phyloP scores from a whole-genome alignment of 2,797 vertebrate species.

The Acipenser transmontanus region DNA sequence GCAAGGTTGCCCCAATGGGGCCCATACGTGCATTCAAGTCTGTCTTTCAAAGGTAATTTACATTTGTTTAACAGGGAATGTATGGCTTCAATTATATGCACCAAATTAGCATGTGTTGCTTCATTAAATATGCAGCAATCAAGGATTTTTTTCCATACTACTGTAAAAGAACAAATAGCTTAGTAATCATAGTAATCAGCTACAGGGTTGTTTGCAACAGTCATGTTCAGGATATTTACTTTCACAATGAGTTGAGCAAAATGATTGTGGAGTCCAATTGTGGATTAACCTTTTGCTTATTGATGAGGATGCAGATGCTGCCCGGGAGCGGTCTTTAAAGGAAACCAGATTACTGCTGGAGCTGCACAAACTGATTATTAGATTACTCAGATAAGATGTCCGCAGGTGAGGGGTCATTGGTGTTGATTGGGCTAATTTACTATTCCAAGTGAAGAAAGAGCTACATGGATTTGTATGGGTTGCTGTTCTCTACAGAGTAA shows the following conservation, averaged over 20 bases:
- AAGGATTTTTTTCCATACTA: slow-evolving; percentile 40
- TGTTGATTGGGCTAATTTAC: too few relatives aligned
- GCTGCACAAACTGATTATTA: too few relatives aligned
- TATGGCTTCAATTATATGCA: slow-evolving; percentile 34
- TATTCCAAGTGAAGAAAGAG: too few relatives aligned
- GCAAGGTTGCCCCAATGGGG: too few relatives aligned
- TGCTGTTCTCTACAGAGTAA: too few relatives aligned
- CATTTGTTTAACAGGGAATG: slow-evolving; percentile 50
- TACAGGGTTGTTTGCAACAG: slow-evolving; percentile 59
- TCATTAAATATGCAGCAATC: slow-evolving; percentile 61
- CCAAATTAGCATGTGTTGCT: slow-evolving; percentile 47
- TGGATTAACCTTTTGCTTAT: slow-evolving; percentile 23
- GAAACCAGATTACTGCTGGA: too few relatives aligned
- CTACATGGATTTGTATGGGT: too few relatives aligned
- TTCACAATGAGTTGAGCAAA: slow-evolving; percentile 35
- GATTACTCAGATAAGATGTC: too few relatives aligned
- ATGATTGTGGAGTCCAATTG: slow-evolving; percentile 37
- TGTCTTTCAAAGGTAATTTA: slow-evolving; percentile 36
- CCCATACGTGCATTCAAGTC: too few relatives aligned
- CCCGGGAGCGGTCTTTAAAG: too few relatives aligned
- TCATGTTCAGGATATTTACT: slow-evolving; percentile 48
- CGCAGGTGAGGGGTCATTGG: too few relatives aligned
- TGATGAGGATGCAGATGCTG: too few relatives aligned
- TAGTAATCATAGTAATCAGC: slow-evolving; percentile 46
- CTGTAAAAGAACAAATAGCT: slow-evolving; percentile 53